Conservation (phyloP, 2,797 vertebrate genomes). For the Anguilla anguilla region DNA sequence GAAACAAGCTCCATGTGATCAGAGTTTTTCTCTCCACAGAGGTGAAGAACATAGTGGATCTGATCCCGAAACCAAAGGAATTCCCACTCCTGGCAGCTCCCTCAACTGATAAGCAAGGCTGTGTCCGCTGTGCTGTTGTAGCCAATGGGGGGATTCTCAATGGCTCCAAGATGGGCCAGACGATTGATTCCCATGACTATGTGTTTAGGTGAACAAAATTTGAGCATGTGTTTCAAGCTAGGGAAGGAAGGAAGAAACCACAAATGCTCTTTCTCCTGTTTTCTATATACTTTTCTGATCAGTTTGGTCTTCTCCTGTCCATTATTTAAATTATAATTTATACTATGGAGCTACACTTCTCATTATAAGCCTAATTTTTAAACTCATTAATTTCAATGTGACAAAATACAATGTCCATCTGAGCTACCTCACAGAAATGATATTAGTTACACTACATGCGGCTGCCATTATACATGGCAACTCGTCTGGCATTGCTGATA, state of each 20-base stretch:
- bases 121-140: constrained; percentile 84
- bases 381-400: no score
- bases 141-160: constrained; percentile 82
- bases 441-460: no score
- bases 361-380: no score
- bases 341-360: no score
- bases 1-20: background rate
- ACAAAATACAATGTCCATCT: no score
- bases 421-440: no score
- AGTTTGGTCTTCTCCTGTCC: no score
- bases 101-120: constrained; percentile 41
- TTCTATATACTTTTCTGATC: background rate
- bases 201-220: constrained; percentile 80
- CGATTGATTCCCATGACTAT: constrained; percentile 85
- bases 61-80: constrained; percentile 62
- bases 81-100: constrained; percentile 66
- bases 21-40: constrained; percentile 50
- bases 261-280: background rate
- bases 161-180: constrained; percentile 77
- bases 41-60: constrained; percentile 54
- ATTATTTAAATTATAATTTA: no score
- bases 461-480: background rate
- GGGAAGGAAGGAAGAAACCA: background rate
- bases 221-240: background rate
- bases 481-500: background rate